Evolutionary conservation across 1,140 invertebrate species (phyloP), one percentile per base, ranked within the genome.

Genomic region (Arion vulgaris): DNA sequence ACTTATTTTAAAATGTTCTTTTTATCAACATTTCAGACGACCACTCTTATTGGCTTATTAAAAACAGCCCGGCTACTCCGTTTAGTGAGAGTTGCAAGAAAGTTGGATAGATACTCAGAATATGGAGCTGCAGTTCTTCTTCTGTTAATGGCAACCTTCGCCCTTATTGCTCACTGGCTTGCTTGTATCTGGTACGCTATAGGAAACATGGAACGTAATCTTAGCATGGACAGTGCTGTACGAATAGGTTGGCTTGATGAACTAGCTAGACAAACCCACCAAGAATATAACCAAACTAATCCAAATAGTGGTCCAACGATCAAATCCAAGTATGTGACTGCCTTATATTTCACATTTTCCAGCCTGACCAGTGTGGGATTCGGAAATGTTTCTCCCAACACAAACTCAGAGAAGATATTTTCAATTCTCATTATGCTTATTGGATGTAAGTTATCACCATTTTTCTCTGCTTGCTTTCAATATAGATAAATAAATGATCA

Each of bases 131-230:
- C 98, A 74, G 98, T 99, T 80, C 94, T 99, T 76, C 94, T 99
- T 82, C 95, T 99, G 68, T 94, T 99, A 72, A 99, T 99, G 97
- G 97, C 98, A 83, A 97, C 97, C 68, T 99, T 99, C 94, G 97
- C 98, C 53, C 95, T 99, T 83, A 98, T 99, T 90, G 98, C 98
- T 87, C 98, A 99, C 94, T 99, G 98, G 98, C 94, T 99, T 89
- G 98, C 98, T 34, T 99, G 98, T 92, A 97, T 99, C 89, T 99
- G 98, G 98, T 99, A 99, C 92, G 98, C 98, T 9, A 99, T 99
- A 85, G 98, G 97, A 26, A 97, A 97, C 93, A 97, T 97, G 81
- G 98, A 99, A 92, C 94, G 94, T 49, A 89, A 88, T 75, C 84
- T 87, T 69, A 74, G 89, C 53, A 57, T 77, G 11, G 84, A 85